These are phyloP conservation scores for Callipepla californica DNA, from an alignment of 2,113 vertebrate genomes.

Conservation along the genomic window DNA sequence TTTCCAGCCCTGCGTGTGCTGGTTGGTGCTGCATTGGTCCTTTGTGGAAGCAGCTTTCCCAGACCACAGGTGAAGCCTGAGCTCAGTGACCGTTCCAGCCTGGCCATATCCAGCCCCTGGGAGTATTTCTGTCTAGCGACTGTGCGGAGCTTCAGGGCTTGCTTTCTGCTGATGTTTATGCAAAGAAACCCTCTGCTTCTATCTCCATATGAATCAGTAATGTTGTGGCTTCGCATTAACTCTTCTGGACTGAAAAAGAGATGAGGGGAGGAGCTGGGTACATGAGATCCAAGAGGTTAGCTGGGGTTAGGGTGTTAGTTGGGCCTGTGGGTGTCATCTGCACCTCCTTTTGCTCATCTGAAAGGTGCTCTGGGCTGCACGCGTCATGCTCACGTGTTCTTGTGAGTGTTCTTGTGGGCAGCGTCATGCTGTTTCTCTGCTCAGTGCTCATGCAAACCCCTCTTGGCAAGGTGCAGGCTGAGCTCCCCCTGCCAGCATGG, in stretches of 20 bases:
- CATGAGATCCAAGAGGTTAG: not conserved
- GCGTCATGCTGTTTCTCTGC: not conserved
- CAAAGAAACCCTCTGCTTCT: not conserved
- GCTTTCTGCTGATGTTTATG: not conserved
- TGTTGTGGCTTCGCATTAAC: fast-evolving
- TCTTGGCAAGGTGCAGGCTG: not conserved
- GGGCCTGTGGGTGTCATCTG: not conserved
- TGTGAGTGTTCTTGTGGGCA: fast-evolving
- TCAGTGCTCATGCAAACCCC: not conserved
- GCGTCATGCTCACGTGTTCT: fast-evolving
- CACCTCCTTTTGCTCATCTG: not conserved
- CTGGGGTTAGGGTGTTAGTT: not conserved
- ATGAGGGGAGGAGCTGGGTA: not conserved
- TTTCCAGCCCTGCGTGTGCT: not conserved
- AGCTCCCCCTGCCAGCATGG: not conserved
- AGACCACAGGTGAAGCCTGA: not conserved
- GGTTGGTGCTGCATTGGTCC: not conserved
- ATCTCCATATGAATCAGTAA: not conserved
- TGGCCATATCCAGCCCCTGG: not conserved
- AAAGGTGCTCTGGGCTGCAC: not conserved
- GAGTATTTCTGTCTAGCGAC: not conserved
- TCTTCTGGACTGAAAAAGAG: not conserved
- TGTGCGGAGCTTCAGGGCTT: not conserved
- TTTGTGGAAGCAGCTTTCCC: not conserved
- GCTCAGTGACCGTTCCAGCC: not conserved